These are phyloP conservation scores for Helicoverpa zea DNA, from an alignment of 1,140 invertebrate species.

Conservation along the genomic window DNA sequence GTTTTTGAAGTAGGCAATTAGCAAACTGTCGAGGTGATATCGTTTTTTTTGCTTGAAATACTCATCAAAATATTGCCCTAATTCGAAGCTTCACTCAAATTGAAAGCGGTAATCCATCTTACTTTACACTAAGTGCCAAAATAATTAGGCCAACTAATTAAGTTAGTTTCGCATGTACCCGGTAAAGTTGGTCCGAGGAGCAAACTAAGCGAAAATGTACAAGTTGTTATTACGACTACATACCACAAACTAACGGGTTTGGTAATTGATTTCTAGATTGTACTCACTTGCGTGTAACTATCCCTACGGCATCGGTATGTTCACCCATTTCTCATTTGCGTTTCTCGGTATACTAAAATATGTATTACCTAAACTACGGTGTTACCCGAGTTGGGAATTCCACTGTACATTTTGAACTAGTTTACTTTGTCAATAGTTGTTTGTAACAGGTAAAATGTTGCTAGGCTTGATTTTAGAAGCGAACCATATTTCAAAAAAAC, in stretches of 20 bases:
- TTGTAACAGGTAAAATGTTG: too few relatives aligned
- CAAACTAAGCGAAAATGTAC: not conserved
- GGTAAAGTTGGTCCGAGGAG: not conserved
- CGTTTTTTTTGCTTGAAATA: not conserved
- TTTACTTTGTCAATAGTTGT: too few relatives aligned
- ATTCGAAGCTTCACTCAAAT: not conserved
- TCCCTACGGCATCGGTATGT: not conserved
- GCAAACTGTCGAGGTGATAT: not conserved
- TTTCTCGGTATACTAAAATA: not conserved
- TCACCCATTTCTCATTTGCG: not conserved
- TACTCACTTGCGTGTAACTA: not conserved
- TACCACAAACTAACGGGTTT: not conserved
- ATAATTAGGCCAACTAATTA: slow-evolving; percentile 5
- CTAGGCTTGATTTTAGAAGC: too few relatives aligned
- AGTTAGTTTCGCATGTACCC: not conserved
- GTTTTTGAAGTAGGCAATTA: too few relatives aligned
- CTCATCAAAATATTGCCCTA: not conserved
- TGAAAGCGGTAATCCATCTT: not conserved
- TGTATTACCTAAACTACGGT: too few relatives aligned
- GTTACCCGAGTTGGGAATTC: too few relatives aligned
- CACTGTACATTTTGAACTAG: too few relatives aligned
- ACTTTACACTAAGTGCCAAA: slow-evolving; percentile 7
- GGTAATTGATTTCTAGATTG: slow-evolving; percentile 3
- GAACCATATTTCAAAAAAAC: too few relatives aligned
- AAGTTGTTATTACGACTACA: not conserved